These are phyloP conservation scores for Tigriopus californicus DNA, from an alignment of 2,888 invertebrate species.

Conservation along the genomic window DNA sequence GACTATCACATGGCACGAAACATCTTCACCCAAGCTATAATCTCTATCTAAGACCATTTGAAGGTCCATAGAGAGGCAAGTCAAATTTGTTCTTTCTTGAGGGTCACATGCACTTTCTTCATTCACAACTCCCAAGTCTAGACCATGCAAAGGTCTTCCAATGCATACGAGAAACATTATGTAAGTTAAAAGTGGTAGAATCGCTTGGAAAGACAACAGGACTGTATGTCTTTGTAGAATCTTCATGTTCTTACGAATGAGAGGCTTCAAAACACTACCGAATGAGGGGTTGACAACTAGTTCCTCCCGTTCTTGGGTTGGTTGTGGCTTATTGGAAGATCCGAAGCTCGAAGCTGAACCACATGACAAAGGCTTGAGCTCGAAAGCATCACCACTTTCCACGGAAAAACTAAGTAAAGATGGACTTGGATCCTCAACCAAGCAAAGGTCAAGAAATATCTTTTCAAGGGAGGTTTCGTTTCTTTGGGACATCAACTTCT, in stretches of 20 bases:
- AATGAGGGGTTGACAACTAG: no score
- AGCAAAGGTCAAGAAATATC: no score
- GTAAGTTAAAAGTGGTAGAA: background rate
- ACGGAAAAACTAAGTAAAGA: no score
- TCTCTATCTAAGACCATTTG: background rate
- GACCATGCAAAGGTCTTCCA: background rate
- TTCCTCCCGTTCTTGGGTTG: no score
- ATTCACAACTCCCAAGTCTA: background rate
- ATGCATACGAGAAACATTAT: background rate
- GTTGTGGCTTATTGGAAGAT: no score
- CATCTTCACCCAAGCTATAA: background rate
- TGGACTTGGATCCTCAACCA: no score
- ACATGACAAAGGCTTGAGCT: no score
- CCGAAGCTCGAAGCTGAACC: no score
- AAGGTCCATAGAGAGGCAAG: background rate
- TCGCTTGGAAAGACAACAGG: slow-evolving; percentile 1
- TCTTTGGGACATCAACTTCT: no score
- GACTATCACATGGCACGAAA: background rate
- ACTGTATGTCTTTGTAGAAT: background rate
- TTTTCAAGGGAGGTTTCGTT: no score
- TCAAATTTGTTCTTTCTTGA: background rate
- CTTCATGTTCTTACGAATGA: background rate
- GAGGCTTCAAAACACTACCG: no score
- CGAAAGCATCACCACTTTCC: no score
- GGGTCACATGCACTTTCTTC: background rate